phyloP scores from a whole-genome alignment of 2,888 invertebrate species.

The Emmelina monodactyla region DNA sequence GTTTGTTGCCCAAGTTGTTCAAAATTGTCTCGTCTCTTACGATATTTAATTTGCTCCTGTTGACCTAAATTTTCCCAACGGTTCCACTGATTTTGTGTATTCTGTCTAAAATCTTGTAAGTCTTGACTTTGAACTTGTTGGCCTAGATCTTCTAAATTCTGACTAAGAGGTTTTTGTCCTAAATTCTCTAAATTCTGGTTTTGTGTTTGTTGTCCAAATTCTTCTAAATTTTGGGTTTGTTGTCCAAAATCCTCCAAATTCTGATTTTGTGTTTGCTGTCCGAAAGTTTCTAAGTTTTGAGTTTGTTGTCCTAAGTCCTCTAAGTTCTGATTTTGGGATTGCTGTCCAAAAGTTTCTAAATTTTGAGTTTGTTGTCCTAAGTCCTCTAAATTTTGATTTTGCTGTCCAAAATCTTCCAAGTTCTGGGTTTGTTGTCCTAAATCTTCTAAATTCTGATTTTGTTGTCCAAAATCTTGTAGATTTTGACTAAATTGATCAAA shows the following conservation, averaged over 20 bases:
- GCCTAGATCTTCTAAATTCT: constrained; percentile 18
- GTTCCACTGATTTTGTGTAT: constrained; percentile 21
- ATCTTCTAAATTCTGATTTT: constrained; percentile 20
- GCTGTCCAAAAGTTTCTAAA: constrained; percentile 26
- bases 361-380: constrained; percentile 25
- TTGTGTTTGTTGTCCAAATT: constrained; percentile 24
- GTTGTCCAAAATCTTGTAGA: constrained; percentile 20
- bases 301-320: constrained; percentile 35
- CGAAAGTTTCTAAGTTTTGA: constrained; percentile 38
- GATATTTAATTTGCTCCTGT: constrained; percentile 22
- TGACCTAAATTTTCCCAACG: constrained; percentile 26
- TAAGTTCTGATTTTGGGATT: constrained; percentile 30
- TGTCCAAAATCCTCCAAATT: constrained; percentile 20
- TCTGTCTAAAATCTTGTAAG: constrained; percentile 22
- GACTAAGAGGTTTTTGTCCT: too few relatives aligned
- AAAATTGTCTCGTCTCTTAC: constrained; percentile 3
- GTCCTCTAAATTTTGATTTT: constrained; percentile 20
- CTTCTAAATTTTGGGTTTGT: constrained; percentile 18
- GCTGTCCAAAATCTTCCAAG: constrained; percentile 20
- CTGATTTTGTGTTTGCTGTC: constrained; percentile 19
- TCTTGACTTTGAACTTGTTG: constrained; percentile 22
- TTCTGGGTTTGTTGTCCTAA: constrained; percentile 20
- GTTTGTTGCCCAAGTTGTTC: constrained; percentile 21
- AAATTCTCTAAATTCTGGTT: constrained; percentile 22
- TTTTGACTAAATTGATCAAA: too few relatives aligned